Evolutionary conservation across 2,797 vertebrate genomes (phyloP), one percentile per base, ranked within the genome.

Genomic region (Sebastes ruberrimus): DNA sequence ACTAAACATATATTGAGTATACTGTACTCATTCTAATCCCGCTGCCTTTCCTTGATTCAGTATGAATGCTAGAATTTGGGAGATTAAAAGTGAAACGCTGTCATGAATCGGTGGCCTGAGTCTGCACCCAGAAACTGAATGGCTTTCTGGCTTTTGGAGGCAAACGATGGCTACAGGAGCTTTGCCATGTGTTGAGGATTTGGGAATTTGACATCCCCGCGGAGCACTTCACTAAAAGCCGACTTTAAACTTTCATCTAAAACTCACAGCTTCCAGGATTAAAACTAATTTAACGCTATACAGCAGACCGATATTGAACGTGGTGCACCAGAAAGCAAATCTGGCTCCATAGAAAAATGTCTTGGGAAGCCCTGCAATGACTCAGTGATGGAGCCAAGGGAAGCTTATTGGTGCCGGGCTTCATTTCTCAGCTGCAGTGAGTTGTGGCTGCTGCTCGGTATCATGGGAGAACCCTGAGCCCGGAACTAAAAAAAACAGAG

Each of bases 231-330:
- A 13, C 86, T 66, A 75, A 83, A 79, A 82, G 77, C 77, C 16
- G 7, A 80, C 67, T 85, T 87, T 80, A 82, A 80, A 88, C 56
- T 80, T 82, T 68, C 70, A 87, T 91, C 74, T 77, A 53, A 81
- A 85, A 76, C 68, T 83, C 65, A 70, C 75, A 80, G 86, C 82
- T 78, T 87, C 70, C 76, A 80, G 83, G 86, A 89, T 89, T 89
- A 90, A 88, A 88, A 64, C 74, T 53, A 76, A 85, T 88, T 86
- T 86, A 82, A 87, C 14, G 56, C 75, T 27, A 53, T 32, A 53
- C 71, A 53, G 84, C 71, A 32, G 83, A 5, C 71, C 42, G 73
- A 73, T 82, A 78, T 73, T 46, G 71, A 82, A 74, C 66, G 75
- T 64, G 82, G 52, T 65, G 76, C 79, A 53, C 52, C 78, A 80